Percentiles rank a stretch among this genome's conserved stretches.
phyloP scores from a whole-genome alignment of 2,113 vertebrate genomes.

The Caranx ignobilis region DNA sequence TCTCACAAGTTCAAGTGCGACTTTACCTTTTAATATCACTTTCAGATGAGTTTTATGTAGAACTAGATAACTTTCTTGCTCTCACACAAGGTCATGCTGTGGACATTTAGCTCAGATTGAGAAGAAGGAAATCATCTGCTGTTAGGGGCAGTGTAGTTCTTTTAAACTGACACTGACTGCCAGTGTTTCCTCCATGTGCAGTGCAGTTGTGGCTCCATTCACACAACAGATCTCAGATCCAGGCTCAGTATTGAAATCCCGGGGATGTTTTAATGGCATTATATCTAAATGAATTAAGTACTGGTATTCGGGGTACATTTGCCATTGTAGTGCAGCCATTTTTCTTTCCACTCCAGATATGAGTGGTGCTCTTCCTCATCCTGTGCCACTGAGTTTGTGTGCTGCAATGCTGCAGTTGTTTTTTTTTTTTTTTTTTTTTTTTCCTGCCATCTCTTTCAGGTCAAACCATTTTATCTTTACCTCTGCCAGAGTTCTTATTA shows the following conservation, averaged over 20 bases:
- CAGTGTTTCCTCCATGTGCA: background rate
- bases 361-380: background rate
- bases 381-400: background rate
- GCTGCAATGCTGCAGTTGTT: background rate
- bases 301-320: background rate
- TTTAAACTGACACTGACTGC: background rate
- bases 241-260: background rate
- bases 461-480: slow-evolving; percentile 31
- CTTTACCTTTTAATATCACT: background rate
- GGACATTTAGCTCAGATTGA: background rate
- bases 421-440: background rate
- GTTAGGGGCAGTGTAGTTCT: background rate
- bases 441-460: background rate
- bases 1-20: background rate
- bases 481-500: slow-evolving; percentile 23
- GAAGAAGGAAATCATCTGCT: background rate
- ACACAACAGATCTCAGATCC: background rate
- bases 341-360: background rate
- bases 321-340: background rate
- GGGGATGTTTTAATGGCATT: slow-evolving; percentile 6
- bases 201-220: background rate
- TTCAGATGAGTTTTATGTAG: background rate
- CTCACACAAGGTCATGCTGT: background rate
- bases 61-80: background rate
- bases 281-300: background rate